Evolutionary conservation across 2,797 vertebrate genomes (phyloP).

Genomic region (Acanthis flammea): DNA sequence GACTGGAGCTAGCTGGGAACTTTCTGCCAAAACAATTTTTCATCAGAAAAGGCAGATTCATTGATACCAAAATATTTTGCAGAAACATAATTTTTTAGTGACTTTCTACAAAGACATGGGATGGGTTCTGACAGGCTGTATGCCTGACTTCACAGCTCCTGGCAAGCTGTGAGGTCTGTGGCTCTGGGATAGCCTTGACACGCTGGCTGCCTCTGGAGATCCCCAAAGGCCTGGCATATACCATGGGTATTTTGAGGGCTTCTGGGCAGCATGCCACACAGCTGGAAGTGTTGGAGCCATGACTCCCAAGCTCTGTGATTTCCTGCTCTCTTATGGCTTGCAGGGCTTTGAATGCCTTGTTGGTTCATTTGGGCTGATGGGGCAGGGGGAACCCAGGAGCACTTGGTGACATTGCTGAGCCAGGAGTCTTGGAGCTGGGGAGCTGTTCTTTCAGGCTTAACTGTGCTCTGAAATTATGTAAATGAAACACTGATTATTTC

Average conservation of each 20-base stretch:
- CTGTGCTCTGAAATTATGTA: neutral
- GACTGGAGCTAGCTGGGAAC: neutral
- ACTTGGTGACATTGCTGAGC: neutral
- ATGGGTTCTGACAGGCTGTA: slow-evolving; percentile 45
- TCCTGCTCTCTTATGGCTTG: neutral
- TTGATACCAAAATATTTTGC: slow-evolving; percentile 32
- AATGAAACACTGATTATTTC: neutral
- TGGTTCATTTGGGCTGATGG: neutral
- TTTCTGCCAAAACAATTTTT: slow-evolving; percentile 44
- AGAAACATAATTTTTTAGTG: neutral
- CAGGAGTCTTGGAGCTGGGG: neutral
- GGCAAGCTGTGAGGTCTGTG: neutral
- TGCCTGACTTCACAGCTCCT: slow-evolving; percentile 19
- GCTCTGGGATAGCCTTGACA: neutral
- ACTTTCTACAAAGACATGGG: neutral
- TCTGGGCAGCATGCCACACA: neutral
- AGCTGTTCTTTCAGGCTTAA: neutral
- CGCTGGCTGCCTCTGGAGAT: neutral
- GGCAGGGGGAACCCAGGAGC: neutral
- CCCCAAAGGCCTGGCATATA: neutral
- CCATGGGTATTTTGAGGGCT: neutral
- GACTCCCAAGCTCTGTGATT: neutral
- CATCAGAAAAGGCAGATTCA: slow-evolving; percentile 7
- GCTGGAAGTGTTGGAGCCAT: neutral
- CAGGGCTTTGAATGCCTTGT: neutral